Evolutionary conservation across 2,888 invertebrate genomes (phyloP), one percentile per base, ranked within the genome.

Genomic region (Leucania comma): DNA sequence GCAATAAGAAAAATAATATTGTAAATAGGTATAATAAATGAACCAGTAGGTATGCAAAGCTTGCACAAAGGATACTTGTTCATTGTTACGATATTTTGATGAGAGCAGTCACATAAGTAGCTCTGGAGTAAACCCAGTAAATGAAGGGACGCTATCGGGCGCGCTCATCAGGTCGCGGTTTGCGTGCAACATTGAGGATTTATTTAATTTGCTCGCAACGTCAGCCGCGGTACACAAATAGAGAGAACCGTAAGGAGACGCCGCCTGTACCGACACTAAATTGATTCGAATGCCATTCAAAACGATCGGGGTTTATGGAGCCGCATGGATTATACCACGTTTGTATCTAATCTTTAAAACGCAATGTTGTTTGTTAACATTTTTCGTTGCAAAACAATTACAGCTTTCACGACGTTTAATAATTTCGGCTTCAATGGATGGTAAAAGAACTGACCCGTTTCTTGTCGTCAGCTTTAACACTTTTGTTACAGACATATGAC

Each of bases 181-280:
- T 86, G 91, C 92, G 91, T 92, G 90, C 83, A 83, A 78, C 76
- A 75, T 84, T 73, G 86, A 83, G 84, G 84, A 89, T 90, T 91
- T 88, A 89, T 90, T 88, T 88, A 89, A 89, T 90, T 90, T 88
- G 75, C 81, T 84, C 80, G 86, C 80, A 82, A 86, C 83, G 70
- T 83, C 72, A 82, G 80, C 62, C 72, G 61, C 54, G 71, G 75
- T 79, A 81, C 81, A 83, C 81, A 81, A 81, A 83, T 86, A 80
- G 82, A 88, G 84, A 88, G 79, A 86, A 80, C 78, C 75, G 80
- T 80, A 79, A 78, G 79, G 81, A 80, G 80, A 80, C 81, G 78
- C 83, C 75, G 78, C 82, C 71, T 72, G 77, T 83, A 76, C 86
- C 80, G 77, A 81, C 74, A 81, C 75, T 69, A 86, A 90, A 92